Evolutionary conservation across 2,113 vertebrate genomes (phyloP).

Genomic region (Gyps fulvus): DNA sequence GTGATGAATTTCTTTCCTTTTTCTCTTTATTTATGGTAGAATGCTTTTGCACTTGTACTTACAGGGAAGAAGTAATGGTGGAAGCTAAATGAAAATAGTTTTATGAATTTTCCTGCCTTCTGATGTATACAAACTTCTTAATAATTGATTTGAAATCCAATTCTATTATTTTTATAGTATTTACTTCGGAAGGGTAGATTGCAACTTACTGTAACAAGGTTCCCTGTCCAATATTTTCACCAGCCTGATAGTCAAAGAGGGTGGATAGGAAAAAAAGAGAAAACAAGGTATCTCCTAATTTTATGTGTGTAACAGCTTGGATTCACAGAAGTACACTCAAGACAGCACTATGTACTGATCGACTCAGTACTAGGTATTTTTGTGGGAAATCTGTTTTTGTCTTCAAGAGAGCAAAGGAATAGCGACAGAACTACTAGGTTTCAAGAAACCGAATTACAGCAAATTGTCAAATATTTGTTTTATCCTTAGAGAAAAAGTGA

Average conservation of each 20-base stretch:
- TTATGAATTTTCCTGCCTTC: background rate
- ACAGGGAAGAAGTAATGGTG: background rate
- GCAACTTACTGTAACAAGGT: background rate
- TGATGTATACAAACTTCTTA: background rate
- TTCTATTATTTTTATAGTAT: background rate
- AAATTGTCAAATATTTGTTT: background rate
- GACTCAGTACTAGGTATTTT: background rate
- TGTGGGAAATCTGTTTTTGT: background rate
- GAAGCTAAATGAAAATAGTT: background rate
- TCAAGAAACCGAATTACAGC: background rate
- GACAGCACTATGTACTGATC: background rate
- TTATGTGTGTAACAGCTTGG: background rate
- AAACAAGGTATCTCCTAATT: background rate
- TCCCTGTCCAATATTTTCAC: background rate
- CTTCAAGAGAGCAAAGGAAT: background rate
- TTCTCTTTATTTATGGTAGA: background rate
- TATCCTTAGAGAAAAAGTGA: background rate
- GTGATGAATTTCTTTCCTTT: background rate
- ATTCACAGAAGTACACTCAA: background rate
- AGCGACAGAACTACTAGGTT: background rate
- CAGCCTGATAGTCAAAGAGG: background rate
- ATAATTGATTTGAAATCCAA: background rate
- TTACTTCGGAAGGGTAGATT: background rate
- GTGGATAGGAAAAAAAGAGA: background rate
- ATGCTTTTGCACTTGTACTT: background rate